Percentiles rank a stretch among this genome's conserved stretches.
phyloP scores from a whole-genome alignment of 2,888 invertebrate genomes.

The Argyresthia albistria region DNA sequence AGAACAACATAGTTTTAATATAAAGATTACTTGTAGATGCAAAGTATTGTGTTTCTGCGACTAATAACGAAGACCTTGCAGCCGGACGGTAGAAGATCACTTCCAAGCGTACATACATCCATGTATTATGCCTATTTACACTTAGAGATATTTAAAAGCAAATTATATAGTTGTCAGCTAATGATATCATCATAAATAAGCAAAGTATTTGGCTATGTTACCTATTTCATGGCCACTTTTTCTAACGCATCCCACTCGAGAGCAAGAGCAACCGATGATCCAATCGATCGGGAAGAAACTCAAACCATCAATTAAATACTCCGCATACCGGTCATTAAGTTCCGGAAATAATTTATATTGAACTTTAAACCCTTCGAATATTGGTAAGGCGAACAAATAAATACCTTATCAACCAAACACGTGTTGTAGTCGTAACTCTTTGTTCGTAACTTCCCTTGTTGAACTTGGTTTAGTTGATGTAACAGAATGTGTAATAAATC shows the following conservation, averaged over 20 bases:
- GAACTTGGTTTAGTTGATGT: background rate
- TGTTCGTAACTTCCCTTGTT: background rate
- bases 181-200: slow-evolving; percentile 53
- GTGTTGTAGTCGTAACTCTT: background rate
- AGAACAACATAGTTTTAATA: background rate
- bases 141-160: background rate
- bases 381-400: background rate
- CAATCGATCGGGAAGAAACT: slow-evolving; percentile 29
- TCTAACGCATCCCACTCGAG: slow-evolving; percentile 40
- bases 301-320: slow-evolving; percentile 28
- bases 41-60: background rate
- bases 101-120: too few species aligned
- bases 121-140: background rate
- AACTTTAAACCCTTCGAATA: background rate
- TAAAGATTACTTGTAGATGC: background rate
- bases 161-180: slow-evolving; percentile 23
- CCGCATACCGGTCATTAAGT: slow-evolving; percentile 18
- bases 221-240: slow-evolving; percentile 61
- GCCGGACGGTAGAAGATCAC: background rate
- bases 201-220: slow-evolving; percentile 60
- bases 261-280: slow-evolving; percentile 23
- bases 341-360: slow-evolving; percentile 23
- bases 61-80: background rate
- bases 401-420: background rate
- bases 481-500: background rate